Conservation (phyloP, 2,113 vertebrate species). For the Pheucticus melanocephalus region DNA sequence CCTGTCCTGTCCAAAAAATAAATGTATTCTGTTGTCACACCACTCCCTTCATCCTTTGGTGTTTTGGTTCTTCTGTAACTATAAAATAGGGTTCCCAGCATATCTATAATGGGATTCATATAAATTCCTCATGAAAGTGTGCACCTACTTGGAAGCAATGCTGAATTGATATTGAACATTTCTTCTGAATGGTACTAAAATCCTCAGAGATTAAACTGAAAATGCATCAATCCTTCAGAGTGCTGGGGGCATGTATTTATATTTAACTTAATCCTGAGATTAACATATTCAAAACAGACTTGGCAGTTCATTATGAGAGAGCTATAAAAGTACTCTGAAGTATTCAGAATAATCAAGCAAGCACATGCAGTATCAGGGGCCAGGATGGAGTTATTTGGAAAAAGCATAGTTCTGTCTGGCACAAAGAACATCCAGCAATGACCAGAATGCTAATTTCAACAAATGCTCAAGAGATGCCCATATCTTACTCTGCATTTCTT, state of each 20-base stretch:
- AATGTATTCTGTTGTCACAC: background rate
- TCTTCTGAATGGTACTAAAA: background rate
- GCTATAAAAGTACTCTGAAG: background rate
- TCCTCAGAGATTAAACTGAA: background rate
- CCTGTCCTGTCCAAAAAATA: background rate
- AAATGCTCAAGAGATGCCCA: background rate
- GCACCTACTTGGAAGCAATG: background rate
- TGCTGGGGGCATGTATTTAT: background rate
- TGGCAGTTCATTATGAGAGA: background rate
- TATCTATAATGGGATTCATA: background rate
- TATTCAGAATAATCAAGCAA: conserved; percentile 15
- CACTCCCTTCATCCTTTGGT: background rate
- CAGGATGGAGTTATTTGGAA: background rate
- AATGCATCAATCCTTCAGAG: background rate
- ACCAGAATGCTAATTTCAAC: background rate
- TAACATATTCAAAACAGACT: background rate
- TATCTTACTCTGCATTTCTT: background rate
- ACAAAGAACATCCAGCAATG: background rate
- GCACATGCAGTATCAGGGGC: background rate
- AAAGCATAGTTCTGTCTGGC: background rate
- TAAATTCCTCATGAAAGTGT: background rate
- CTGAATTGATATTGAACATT: background rate
- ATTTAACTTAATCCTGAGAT: background rate
- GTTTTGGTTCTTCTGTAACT: background rate
- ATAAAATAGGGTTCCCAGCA: background rate